phyloP scores from a whole-genome alignment of 1,140 invertebrate genomes.

The Argopecten irradians region DNA sequence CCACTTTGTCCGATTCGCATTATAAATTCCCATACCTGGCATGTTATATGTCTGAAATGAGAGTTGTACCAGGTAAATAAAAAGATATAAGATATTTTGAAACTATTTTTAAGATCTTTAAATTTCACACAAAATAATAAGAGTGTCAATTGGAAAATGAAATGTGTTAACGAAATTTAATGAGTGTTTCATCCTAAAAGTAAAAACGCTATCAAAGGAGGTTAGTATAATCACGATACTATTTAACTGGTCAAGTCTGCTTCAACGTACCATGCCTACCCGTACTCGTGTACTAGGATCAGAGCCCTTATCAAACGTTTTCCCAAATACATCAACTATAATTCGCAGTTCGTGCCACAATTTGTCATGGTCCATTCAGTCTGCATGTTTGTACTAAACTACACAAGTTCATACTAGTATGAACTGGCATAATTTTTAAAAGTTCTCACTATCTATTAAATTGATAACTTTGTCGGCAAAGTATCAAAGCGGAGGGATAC shows the following conservation, averaged over 20 bases:
- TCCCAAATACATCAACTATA: background rate
- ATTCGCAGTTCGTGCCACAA: background rate
- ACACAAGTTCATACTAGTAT: background rate
- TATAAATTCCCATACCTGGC: too few relatives aligned
- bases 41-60: too few relatives aligned
- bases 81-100: too few relatives aligned
- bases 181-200: background rate
- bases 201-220: background rate
- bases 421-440: constrained; percentile 23
- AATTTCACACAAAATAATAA: too few relatives aligned
- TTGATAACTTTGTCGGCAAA: constrained; percentile 18
- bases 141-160: too few relatives aligned
- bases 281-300: background rate
- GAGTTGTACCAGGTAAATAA: too few relatives aligned
- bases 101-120: too few relatives aligned
- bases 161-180: too few relatives aligned
- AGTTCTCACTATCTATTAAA: constrained; percentile 27
- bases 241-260: background rate
- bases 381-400: background rate
- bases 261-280: background rate
- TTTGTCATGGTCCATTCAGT: constrained; percentile 28
- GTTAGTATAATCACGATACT: background rate
- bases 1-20: too few relatives aligned
- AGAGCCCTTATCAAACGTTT: background rate
- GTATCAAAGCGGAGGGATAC: constrained; percentile 10